Conservation (phyloP, 2,888 invertebrate species). For the Poecilus cupreus region DNA sequence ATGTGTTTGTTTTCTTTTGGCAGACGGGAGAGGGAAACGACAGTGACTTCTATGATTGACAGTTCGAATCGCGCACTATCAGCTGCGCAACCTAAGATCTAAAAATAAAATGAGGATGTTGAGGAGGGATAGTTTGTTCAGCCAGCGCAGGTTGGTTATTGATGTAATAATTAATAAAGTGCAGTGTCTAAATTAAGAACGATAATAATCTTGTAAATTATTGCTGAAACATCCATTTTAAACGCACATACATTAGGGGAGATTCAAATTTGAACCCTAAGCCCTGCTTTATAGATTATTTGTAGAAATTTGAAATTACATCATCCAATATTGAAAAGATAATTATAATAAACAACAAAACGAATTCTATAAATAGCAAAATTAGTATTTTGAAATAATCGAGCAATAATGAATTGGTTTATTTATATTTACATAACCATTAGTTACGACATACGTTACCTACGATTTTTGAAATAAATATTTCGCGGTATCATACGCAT, state of each 20-base stretch:
- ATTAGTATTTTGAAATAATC: too few species aligned
- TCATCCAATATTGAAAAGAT: background rate
- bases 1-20: conserved; percentile 59
- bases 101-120: conserved; percentile 50
- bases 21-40: conserved; percentile 50
- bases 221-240: background rate
- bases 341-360: too few species aligned
- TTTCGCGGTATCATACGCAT: background rate
- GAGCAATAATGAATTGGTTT: background rate
- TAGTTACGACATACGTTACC: conserved; percentile 3
- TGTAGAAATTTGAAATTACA: background rate
- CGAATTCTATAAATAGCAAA: too few species aligned
- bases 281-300: background rate
- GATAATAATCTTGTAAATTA: background rate
- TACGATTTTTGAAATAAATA: background rate
- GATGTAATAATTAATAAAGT: conserved; percentile 27
- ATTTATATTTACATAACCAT: background rate
- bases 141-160: conserved; percentile 25
- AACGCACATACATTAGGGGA: too few species aligned
- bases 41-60: conserved; percentile 51
- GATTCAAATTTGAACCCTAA: too few species aligned
- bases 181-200: conserved; percentile 22
- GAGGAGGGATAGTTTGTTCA: conserved; percentile 31
- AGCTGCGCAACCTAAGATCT: conserved; percentile 42
- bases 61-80: conserved; percentile 47